phyloP scores from a whole-genome alignment of 1,140 invertebrate genomes.

The Chrysopa pallens region DNA sequence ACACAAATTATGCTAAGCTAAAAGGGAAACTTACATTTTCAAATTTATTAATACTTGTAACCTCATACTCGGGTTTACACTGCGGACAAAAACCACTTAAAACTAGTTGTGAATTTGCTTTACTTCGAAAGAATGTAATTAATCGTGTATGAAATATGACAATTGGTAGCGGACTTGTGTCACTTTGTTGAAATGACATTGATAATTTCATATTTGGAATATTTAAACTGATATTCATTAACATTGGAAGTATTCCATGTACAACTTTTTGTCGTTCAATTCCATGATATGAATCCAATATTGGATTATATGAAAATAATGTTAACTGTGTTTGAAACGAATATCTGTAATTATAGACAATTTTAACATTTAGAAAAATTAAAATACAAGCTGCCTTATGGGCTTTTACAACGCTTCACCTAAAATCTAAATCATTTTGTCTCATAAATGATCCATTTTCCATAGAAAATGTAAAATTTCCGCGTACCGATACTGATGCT shows the following conservation, averaged over 20 bases:
- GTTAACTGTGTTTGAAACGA: slow-evolving; percentile 14
- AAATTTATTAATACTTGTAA: not conserved
- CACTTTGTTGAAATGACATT: too few relatives aligned
- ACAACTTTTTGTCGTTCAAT: slow-evolving; percentile 13
- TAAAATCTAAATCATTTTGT: slow-evolving; percentile 34
- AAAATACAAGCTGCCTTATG: too few relatives aligned
- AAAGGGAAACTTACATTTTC: not conserved
- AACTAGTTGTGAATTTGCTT: too few relatives aligned
- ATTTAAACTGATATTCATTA: too few relatives aligned
- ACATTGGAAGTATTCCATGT: slow-evolving; percentile 10
- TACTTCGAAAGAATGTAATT: too few relatives aligned
- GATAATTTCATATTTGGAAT: too few relatives aligned
- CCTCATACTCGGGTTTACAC: slow-evolving; percentile 2
- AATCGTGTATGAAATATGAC: too few relatives aligned
- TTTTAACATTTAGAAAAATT: too few relatives aligned
- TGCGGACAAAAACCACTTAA: too few relatives aligned
- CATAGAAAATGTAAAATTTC: slow-evolving; percentile 29
- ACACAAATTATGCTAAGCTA: too few relatives aligned
- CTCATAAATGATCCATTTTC: slow-evolving; percentile 20
- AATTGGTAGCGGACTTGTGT: too few relatives aligned
- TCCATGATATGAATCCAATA: slow-evolving; percentile 13
- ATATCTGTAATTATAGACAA: slow-evolving; percentile 7
- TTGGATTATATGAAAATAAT: slow-evolving; percentile 12
- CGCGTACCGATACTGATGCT: slow-evolving; percentile 31
- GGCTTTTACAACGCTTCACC: too few relatives aligned